Percentiles rank a stretch among this genome's conserved stretches.
These are phyloP conservation scores for Myxocyprinus asiaticus DNA, from an alignment of 2,113 vertebrate species.

Conservation along the genomic window DNA sequence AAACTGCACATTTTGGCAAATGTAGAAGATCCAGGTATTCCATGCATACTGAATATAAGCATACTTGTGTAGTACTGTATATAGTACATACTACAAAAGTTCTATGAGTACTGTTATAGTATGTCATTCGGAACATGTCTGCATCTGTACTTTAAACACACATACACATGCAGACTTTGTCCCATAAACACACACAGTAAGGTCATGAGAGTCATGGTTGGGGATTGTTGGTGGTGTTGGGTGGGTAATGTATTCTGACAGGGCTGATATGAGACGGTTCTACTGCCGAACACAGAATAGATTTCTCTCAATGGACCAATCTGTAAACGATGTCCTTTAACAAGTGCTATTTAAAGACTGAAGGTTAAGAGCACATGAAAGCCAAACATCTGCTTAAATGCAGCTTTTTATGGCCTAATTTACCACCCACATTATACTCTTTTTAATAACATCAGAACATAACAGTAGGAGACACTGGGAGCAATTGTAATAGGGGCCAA, in stretches of 20 bases:
- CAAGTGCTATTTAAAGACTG: constrained; percentile 16
- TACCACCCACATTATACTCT: neutral
- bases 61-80: no score
- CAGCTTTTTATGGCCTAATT: neutral
- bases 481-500: no score
- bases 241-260: constrained; percentile 1
- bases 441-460: neutral
- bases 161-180: no score
- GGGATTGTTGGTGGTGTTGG: neutral
- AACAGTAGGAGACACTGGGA: no score
- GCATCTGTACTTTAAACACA: neutral
- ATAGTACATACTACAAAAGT: no score
- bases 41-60: neutral
- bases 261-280: neutral
- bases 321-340: constrained; percentile 17
- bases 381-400: neutral
- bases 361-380: neutral
- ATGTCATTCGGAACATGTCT: no score
- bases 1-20: neutral
- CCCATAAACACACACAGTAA: neutral
- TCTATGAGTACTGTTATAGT: no score
- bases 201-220: constrained; percentile 1
- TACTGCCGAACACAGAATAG: constrained; percentile 8
- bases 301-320: constrained; percentile 25
- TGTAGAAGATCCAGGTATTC: neutral